phyloP scores from a whole-genome alignment of 2,797 vertebrate species.

The Apogon talboti region DNA sequence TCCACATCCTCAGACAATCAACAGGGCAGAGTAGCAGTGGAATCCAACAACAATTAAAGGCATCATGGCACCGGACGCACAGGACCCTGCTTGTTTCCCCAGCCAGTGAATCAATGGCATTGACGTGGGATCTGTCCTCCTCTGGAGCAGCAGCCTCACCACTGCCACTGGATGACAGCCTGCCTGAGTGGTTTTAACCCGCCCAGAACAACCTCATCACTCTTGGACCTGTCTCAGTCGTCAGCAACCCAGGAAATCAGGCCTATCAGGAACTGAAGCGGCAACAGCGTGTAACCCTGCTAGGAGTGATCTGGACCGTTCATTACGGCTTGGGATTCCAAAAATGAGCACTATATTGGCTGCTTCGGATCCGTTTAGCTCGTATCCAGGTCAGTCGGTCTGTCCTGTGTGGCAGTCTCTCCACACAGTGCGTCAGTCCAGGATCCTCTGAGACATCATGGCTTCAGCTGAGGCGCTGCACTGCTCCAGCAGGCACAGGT shows the following conservation, averaged over 20 bases:
- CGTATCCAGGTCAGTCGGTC: constrained; percentile 79
- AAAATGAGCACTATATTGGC: constrained; percentile 50
- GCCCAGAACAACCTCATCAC: constrained; percentile 67
- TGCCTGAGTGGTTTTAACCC: constrained; percentile 60
- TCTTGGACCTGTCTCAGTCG: constrained; percentile 60
- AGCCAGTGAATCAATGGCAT: constrained; percentile 33
- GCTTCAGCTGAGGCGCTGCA: constrained; percentile 43
- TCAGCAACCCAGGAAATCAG: constrained; percentile 37
- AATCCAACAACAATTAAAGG: constrained; percentile 44
- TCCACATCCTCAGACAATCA: constrained; percentile 89
- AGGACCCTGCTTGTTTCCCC: constrained; percentile 38
- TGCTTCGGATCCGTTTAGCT: constrained; percentile 51
- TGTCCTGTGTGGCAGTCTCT: constrained; percentile 67
- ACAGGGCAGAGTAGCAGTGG: constrained; percentile 23
- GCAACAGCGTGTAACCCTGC: constrained; percentile 4
- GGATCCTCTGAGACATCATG: constrained; percentile 66
- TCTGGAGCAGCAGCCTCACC: constrained; percentile 41
- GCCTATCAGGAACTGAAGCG: constrained; percentile 23
- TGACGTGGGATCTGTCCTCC: constrained; percentile 31
- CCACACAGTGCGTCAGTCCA: constrained; percentile 60
- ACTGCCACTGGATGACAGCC: constrained; percentile 52
- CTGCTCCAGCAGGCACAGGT: constrained; percentile 57
- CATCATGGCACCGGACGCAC: constrained; percentile 42
- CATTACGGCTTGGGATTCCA: constrained; percentile 32
- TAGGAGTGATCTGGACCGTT: constrained; percentile 22